A percentile compares a stretch with the other conserved stretches of the same genome.
Evolutionary conservation across 2,888 invertebrate species (phyloP).

Genomic region (Agriopis marginaria): DNA sequence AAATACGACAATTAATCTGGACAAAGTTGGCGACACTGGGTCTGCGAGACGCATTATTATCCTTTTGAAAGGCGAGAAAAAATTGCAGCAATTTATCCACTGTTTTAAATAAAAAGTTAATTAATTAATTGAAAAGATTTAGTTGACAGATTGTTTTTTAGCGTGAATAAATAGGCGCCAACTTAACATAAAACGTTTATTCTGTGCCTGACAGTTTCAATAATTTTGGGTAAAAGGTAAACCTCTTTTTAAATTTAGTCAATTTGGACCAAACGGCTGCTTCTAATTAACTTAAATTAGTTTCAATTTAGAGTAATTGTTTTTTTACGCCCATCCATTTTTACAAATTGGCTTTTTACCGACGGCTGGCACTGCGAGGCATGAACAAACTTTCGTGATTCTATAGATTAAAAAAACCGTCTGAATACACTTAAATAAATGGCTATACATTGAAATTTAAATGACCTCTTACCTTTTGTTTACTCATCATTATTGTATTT

Average conservation of each 20-base stretch:
- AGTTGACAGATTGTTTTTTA: conserved; percentile 24
- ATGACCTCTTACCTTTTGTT: too few species aligned
- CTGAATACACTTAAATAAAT: too few species aligned
- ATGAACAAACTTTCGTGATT: neutral
- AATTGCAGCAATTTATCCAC: conserved; percentile 54
- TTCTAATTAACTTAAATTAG: conserved; percentile 20
- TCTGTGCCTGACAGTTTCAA: neutral
- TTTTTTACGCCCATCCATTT: conserved; percentile 17
- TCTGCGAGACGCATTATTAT: conserved; percentile 57
- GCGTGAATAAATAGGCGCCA: neutral
- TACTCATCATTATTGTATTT: too few species aligned
- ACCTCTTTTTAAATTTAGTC: neutral
- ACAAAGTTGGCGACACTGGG: conserved; percentile 58
- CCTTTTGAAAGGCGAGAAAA: conserved; percentile 55
- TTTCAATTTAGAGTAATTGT: conserved; percentile 17
- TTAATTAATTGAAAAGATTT: conserved; percentile 41
- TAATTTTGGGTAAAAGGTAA: neutral
- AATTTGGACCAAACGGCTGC: conserved; percentile 10
- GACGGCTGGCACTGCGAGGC: neutral
- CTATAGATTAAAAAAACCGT: neutral
- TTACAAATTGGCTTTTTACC: conserved; percentile 14
- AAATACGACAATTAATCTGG: conserved; percentile 66
- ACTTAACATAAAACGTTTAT: neutral
- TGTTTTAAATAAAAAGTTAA: conserved; percentile 48
- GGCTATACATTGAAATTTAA: too few species aligned